phyloP scores from a whole-genome alignment of 2,888 invertebrate genomes.

The Chydorus sphaericus region DNA sequence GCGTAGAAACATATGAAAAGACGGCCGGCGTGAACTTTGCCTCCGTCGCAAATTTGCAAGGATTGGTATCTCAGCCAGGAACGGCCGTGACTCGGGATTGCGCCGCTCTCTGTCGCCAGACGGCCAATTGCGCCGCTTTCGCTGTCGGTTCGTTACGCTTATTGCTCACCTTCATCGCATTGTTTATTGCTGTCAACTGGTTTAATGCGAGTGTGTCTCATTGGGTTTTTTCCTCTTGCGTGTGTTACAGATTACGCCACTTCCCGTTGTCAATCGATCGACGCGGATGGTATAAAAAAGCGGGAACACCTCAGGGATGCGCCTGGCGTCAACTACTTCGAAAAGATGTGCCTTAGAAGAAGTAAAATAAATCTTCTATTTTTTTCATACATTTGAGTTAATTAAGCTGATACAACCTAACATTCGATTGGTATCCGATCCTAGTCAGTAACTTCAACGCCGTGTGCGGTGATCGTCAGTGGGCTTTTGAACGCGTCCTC shows the following conservation, averaged over 20 bases:
- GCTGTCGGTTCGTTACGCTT: constrained; percentile 25
- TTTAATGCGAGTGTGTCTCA: background rate
- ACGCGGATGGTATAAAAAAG: constrained; percentile 26
- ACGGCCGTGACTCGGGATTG: constrained; percentile 31
- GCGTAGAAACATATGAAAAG: constrained; percentile 32
- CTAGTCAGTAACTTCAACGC: constrained; percentile 28
- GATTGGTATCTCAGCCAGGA: constrained; percentile 28
- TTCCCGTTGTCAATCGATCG: constrained; percentile 29
- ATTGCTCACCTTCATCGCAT: background rate
- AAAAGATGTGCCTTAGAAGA: constrained; percentile 30
- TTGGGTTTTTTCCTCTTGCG: background rate
- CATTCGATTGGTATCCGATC: constrained; percentile 6
- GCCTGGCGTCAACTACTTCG: constrained; percentile 29
- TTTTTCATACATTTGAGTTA: background rate
- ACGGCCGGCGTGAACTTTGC: constrained; percentile 27
- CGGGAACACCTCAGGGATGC: constrained; percentile 26
- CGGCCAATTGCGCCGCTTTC: constrained; percentile 28
- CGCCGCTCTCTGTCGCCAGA: constrained; percentile 30
- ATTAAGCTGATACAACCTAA: background rate
- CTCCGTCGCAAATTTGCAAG: constrained; percentile 25
- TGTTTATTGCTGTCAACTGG: background rate
- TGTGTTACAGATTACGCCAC: constrained; percentile 28
- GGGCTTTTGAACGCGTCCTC: constrained; percentile 36
- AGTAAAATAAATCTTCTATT: constrained; percentile 16
- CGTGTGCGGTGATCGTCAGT: constrained; percentile 31